These are phyloP conservation scores for Riparia riparia DNA, from an alignment of 2,113 vertebrate species.

Conservation along the genomic window DNA sequence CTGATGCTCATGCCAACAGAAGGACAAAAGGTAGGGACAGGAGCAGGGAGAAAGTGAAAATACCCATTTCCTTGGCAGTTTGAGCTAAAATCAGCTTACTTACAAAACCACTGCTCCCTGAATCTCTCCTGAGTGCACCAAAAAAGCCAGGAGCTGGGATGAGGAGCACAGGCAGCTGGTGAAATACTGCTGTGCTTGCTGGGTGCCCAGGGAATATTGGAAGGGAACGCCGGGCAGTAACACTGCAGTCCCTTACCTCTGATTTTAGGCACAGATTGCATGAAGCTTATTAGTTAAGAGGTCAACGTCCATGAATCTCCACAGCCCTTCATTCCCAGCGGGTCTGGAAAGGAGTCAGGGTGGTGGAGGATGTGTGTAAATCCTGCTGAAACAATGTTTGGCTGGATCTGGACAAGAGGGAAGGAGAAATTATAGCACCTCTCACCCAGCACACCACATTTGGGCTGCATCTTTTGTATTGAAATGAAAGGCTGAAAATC, in stretches of 20 bases:
- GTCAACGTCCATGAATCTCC: neutral
- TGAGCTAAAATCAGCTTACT: neutral
- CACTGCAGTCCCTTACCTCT: neutral
- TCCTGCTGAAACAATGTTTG: neutral
- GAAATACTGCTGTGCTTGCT: neutral
- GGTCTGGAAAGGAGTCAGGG: neutral
- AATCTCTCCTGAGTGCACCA: neutral
- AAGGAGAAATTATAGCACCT: neutral
- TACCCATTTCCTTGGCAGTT: neutral
- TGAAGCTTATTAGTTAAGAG: neutral
- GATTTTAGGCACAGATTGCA: neutral
- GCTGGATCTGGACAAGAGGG: neutral
- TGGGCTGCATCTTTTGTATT: neutral
- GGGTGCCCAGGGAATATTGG: neutral
- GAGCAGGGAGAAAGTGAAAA: constrained; percentile 21
- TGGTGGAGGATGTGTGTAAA: neutral
- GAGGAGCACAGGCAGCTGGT: neutral
- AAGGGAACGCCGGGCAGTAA: neutral
- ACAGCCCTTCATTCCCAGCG: neutral
- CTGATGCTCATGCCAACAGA: constrained; percentile 43
- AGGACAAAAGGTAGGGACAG: constrained; percentile 53
- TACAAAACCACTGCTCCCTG: neutral
- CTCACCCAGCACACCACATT: neutral
- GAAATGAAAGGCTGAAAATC: neutral
- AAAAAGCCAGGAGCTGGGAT: neutral